These are phyloP conservation scores for Drosophila crucigera DNA, from an alignment of 2,888 invertebrate species.

Conservation along the genomic window DNA sequence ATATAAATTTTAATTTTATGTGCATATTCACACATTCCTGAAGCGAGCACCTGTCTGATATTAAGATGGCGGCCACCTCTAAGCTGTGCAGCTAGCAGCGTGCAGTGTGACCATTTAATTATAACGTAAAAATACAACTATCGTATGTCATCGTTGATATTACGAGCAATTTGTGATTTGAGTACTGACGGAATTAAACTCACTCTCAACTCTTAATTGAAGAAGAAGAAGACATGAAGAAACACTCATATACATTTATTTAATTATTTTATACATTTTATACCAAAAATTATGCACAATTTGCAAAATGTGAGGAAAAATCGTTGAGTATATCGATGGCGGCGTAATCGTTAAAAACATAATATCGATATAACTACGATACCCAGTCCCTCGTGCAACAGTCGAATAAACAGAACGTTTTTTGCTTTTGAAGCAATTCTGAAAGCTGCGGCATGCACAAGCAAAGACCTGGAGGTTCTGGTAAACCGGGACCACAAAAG, in stretches of 20 bases:
- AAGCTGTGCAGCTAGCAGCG: background rate
- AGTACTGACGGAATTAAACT: background rate
- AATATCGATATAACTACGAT: constrained; percentile 20
- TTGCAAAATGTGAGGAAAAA: background rate
- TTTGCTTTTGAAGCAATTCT: constrained; percentile 28
- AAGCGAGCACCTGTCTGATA: background rate
- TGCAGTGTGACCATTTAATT: constrained; percentile 16
- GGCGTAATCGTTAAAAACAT: background rate
- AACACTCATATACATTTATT: background rate
- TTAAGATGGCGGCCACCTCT: constrained; percentile 18
- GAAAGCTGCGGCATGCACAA: constrained; percentile 35
- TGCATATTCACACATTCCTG: background rate
- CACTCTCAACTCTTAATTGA: background rate
- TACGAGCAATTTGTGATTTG: background rate
- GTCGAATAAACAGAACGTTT: constrained; percentile 35
- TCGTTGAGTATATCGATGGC: background rate
- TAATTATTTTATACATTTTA: background rate
- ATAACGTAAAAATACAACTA: background rate
- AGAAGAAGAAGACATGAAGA: too few relatives aligned
- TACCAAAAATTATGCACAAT: background rate
- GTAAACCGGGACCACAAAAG: constrained; percentile 14
- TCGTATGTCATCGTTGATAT: background rate
- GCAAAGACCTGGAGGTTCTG: constrained; percentile 29
- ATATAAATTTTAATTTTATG: background rate
- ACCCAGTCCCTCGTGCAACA: constrained; percentile 22